Conservation (phyloP, 2,888 invertebrate genomes). For the Druceiella hillmani region DNA sequence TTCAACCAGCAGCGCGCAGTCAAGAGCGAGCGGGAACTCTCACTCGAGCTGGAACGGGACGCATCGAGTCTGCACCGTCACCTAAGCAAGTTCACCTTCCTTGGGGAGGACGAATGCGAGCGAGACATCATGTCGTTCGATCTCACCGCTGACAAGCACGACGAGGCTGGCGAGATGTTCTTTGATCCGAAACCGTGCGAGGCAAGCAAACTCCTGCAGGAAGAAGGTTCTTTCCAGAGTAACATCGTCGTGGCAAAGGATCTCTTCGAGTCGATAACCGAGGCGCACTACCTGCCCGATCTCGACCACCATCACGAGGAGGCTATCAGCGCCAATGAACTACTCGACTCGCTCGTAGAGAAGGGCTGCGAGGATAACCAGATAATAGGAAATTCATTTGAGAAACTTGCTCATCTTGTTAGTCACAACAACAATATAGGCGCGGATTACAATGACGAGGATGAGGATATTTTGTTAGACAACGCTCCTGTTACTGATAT, state of each 20-base stretch:
- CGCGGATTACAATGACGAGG: conserved; percentile 45
- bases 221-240: conserved; percentile 33
- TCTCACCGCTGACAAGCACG: conserved; percentile 34
- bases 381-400: conserved; percentile 41
- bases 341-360: conserved; percentile 56
- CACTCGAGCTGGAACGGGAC: conserved; percentile 20
- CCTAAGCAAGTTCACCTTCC: conserved; percentile 27
- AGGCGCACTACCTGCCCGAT: conserved; percentile 45
- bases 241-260: conserved; percentile 42
- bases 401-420: conserved; percentile 41
- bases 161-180: conserved; percentile 30
- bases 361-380: conserved; percentile 59
- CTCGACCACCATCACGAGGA: conserved; percentile 46
- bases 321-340: conserved; percentile 36
- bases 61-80: conserved; percentile 23
- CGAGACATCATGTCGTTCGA: conserved; percentile 44
- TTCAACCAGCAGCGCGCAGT: conserved; percentile 52
- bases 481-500: conserved; percentile 54
- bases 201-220: conserved; percentile 23
- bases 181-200: conserved; percentile 34
- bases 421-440: conserved; percentile 28
- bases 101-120: conserved; percentile 37
- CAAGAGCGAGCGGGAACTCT: conserved; percentile 34
- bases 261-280: conserved; percentile 46
- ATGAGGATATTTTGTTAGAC: conserved; percentile 43